Evolutionary conservation across 2,113 vertebrate species (phyloP).

Genomic region (Procapra przewalskii): DNA sequence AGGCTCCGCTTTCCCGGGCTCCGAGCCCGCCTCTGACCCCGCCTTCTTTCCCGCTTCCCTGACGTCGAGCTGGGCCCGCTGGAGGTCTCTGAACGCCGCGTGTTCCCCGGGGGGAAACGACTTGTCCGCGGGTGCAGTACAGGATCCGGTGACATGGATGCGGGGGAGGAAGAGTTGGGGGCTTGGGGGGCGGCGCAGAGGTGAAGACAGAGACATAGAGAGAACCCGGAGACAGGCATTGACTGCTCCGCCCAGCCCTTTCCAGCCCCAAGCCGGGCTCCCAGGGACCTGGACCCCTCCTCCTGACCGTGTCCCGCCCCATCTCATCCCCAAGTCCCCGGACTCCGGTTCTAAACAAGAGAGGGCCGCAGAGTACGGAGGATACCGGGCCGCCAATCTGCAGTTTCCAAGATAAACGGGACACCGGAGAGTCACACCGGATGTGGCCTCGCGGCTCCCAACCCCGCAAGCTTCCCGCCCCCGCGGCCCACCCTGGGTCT

Average conservation of each 20-base stretch:
- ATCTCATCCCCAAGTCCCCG: neutral
- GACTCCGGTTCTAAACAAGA: neutral
- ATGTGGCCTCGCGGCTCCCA: conserved; percentile 12
- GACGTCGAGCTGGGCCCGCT: conserved; percentile 50
- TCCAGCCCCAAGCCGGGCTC: neutral
- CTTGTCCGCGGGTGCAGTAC: neutral
- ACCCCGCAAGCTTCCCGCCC: neutral
- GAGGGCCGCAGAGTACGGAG: neutral
- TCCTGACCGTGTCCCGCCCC: neutral
- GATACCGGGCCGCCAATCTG: neutral
- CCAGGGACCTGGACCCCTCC: neutral
- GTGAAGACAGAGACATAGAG: neutral
- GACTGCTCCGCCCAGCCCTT: neutral
- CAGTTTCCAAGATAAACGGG: neutral
- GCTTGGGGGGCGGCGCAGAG: neutral
- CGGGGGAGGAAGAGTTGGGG: neutral
- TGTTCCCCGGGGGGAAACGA: neutral
- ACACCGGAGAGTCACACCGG: neutral
- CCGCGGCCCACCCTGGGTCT: neutral
- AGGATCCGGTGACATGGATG: neutral
- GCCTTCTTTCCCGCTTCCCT: conserved; percentile 28
- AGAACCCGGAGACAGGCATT: neutral
- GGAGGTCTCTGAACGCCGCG: neutral
- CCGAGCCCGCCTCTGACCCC: conserved; percentile 2
- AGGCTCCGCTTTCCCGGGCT: conserved; percentile 24